A percentile compares a stretch with the other conserved stretches of the same genome.
phyloP scores from a whole-genome alignment of 2,113 vertebrate species.

The Ictalurus punctatus region DNA sequence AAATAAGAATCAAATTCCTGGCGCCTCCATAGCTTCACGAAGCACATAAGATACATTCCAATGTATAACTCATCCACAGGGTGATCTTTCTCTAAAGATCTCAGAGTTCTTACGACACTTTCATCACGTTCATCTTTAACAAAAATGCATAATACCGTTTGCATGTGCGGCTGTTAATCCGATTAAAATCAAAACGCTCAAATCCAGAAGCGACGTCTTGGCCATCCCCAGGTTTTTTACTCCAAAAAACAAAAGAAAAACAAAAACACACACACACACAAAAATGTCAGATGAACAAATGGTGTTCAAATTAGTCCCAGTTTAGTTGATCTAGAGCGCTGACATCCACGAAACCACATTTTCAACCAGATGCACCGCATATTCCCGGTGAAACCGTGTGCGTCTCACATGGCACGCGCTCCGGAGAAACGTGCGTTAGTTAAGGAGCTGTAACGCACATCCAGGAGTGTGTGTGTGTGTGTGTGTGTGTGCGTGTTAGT shows the following conservation, averaged over 20 bases:
- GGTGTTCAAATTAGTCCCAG: constrained; percentile 26
- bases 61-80: not conserved
- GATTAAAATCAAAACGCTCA: constrained; percentile 68
- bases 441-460: not conserved
- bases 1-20: not conserved
- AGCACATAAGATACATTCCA: not conserved
- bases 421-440: not conserved
- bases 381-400: not conserved
- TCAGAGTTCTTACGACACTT: not conserved
- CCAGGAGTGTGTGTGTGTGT: not conserved
- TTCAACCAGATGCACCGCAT: not conserved
- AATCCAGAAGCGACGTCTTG: constrained; percentile 56
- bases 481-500: not conserved
- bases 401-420: constrained; percentile 4
- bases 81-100: not conserved
- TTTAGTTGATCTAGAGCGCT: not conserved
- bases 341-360: not conserved
- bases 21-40: not conserved
- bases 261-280: not conserved
- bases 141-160: constrained; percentile 54
- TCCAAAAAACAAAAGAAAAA: not conserved
- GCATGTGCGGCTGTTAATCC: constrained; percentile 63
- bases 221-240: constrained; percentile 63
- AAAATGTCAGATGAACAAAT: not conserved
- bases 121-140: not conserved